phyloP scores from a whole-genome alignment of 1,140 invertebrate species.

The Lysiphlebus fabarum region DNA sequence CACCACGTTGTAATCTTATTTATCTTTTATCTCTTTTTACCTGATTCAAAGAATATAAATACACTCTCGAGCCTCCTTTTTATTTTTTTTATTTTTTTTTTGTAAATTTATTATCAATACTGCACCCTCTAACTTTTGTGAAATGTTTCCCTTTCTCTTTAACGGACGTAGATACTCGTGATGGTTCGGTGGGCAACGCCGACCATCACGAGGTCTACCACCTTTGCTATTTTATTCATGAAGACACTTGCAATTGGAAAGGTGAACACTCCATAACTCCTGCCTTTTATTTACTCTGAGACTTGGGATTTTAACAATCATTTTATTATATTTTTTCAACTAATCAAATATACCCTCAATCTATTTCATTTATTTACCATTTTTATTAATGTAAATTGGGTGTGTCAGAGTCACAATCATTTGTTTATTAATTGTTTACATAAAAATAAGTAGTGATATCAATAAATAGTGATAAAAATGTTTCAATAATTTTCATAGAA shows the following conservation, averaged over 20 bases:
- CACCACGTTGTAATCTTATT: constrained; percentile 45
- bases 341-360: too few species aligned
- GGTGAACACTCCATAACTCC: constrained; percentile 41
- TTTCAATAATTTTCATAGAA: too few species aligned
- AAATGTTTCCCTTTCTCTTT: constrained; percentile 32
- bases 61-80: constrained; percentile 26
- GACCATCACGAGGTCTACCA: constrained; percentile 52
- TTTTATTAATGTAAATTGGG: too few species aligned
- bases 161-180: constrained; percentile 35
- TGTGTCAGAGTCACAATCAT: too few species aligned
- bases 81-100: too few species aligned
- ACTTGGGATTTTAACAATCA: too few species aligned
- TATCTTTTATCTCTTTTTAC: constrained; percentile 22
- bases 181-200: constrained; percentile 51
- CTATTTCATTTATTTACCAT: too few species aligned
- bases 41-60: constrained; percentile 17
- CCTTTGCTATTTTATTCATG: constrained; percentile 54
- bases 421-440: too few species aligned
- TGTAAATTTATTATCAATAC: not conserved
- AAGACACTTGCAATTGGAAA: constrained; percentile 48
- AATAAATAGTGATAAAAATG: too few species aligned
- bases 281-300: constrained; percentile 13
- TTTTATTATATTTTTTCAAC: too few species aligned
- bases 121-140: constrained; percentile 15
- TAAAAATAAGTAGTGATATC: too few species aligned